phyloP scores from a whole-genome alignment of 2,113 vertebrate genomes.

The Microcebus griseorufus region DNA sequence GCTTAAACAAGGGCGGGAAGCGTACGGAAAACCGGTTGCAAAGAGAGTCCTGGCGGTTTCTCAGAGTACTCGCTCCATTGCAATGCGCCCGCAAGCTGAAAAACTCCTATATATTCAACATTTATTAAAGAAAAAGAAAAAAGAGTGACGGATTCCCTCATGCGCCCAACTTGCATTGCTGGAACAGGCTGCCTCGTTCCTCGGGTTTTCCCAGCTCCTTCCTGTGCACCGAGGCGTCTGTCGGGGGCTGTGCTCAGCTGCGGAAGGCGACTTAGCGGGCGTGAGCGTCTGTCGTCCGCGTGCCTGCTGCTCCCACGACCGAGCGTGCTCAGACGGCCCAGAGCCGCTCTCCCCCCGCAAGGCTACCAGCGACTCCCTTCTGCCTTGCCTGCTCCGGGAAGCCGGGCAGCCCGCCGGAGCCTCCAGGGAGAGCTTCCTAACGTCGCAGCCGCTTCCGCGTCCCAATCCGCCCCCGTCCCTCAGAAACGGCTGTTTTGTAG shows the following conservation, averaged over 20 bases:
- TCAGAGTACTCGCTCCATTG: not conserved
- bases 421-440: not conserved
- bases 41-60: not conserved
- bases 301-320: not conserved
- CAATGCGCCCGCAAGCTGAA: not conserved
- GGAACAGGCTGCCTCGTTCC: not conserved
- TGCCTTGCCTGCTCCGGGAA: not conserved
- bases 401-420: not conserved
- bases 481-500: slow-evolving; percentile 34
- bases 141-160: not conserved
- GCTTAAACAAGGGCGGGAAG: accelerated
- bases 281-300: not conserved
- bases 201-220: not conserved
- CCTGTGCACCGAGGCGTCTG: not conserved
- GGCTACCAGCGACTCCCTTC: not conserved
- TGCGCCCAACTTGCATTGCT: not conserved
- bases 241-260: not conserved
- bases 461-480: not conserved
- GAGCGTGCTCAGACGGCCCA: not conserved
- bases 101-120: not conserved
- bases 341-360: not conserved
- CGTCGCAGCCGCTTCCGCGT: not conserved
- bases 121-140: not conserved
- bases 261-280: not conserved
- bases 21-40: not conserved